Percentiles rank a stretch among this genome's conserved stretches.
These are phyloP conservation scores for Pogona vitticeps DNA, from an alignment of 2,113 vertebrate species.

Conservation along the genomic window DNA sequence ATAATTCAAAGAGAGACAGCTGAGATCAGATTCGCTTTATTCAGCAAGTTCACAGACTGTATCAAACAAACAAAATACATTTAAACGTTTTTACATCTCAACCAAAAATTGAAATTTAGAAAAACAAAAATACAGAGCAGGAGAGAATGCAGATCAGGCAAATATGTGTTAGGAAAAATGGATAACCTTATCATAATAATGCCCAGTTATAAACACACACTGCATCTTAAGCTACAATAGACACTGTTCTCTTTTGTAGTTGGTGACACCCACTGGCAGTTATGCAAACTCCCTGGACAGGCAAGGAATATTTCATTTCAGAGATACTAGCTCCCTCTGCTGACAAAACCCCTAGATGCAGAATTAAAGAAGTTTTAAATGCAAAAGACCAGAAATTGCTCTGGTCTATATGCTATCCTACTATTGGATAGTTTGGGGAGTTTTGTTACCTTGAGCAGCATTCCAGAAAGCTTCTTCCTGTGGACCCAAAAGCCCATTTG, in stretches of 20 bases:
- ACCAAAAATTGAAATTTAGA: too few relatives aligned
- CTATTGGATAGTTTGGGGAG: rapidly evolving
- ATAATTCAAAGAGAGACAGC: too few relatives aligned
- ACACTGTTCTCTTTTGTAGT: not conserved
- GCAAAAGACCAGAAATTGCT: not conserved
- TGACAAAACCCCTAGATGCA: not conserved
- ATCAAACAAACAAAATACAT: too few relatives aligned
- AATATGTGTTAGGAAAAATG: too few relatives aligned
- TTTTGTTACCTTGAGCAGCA: not conserved
- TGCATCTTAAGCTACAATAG: not conserved
- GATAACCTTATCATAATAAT: not conserved
- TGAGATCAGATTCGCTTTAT: too few relatives aligned
- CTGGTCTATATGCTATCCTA: not conserved
- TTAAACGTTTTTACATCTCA: too few relatives aligned
- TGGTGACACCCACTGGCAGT: not conserved
- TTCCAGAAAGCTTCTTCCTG: not conserved
- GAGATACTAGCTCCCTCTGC: conserved; percentile 64
- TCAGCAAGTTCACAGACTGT: too few relatives aligned
- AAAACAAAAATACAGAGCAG: too few relatives aligned
- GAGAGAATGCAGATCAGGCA: too few relatives aligned
- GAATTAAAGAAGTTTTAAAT: not conserved
- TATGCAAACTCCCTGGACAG: not conserved
- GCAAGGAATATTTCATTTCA: not conserved
- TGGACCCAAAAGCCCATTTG: too few relatives aligned
- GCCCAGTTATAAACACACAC: not conserved